Evolutionary conservation across 2,797 vertebrate species (phyloP).

Genomic region (Esox masquinongy): DNA sequence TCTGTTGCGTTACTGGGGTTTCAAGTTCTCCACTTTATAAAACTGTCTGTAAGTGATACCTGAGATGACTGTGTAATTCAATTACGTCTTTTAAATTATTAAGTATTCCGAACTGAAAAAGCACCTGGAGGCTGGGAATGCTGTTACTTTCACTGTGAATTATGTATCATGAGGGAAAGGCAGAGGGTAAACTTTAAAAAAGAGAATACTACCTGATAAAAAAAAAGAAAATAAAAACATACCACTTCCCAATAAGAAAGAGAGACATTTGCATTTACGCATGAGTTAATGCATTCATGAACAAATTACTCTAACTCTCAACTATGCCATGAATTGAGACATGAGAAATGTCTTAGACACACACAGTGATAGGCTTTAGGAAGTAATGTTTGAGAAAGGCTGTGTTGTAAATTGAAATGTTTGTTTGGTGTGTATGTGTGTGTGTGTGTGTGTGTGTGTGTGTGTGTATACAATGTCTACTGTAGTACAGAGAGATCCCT

Average conservation of each 20-base stretch:
- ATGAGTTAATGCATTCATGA: not conserved
- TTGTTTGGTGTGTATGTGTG: not conserved
- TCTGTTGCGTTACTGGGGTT: not conserved
- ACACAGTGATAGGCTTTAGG: not conserved
- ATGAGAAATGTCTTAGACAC: not conserved
- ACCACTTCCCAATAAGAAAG: not conserved
- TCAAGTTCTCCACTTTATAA: not conserved
- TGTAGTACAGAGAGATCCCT: conserved; percentile 10
- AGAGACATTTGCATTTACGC: not conserved
- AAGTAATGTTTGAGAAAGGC: not conserved
- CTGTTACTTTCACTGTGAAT: conserved; percentile 52
- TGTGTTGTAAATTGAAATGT: not conserved
- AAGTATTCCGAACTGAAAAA: conserved; percentile 52
- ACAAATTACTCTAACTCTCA: not conserved
- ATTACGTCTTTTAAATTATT: conserved; percentile 56
- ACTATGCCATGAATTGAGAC: not conserved
- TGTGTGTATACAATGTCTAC: not conserved
- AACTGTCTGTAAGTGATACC: conserved; percentile 7
- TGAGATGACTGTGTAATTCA: conserved; percentile 45
- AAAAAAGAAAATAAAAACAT: no score
- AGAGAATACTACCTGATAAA: not conserved
- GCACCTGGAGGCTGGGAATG: conserved; percentile 47
- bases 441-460: conserved; percentile 5
- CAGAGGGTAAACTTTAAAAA: not conserved
- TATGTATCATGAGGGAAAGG: conserved; percentile 20